phyloP scores from a whole-genome alignment of 2,888 invertebrate genomes.

The Horisme vitalbata region DNA sequence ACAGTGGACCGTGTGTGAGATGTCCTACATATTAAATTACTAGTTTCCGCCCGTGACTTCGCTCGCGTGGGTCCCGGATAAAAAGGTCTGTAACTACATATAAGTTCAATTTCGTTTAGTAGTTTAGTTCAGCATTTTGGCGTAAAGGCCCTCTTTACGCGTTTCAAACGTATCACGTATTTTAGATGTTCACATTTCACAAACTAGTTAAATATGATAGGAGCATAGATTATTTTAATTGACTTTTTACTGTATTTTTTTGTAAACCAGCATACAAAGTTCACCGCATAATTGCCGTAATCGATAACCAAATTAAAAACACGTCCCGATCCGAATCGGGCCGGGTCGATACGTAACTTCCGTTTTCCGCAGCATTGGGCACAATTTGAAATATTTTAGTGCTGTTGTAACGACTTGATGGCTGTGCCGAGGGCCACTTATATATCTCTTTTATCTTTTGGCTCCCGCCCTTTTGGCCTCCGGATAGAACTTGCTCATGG shows the following conservation, averaged over 20 bases:
- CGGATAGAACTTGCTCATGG: slow-evolving; percentile 60
- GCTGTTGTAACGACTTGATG: slow-evolving; percentile 82
- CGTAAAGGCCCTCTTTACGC: too few relatives aligned
- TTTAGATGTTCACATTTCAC: too few relatives aligned
- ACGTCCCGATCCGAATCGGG: slow-evolving; percentile 39
- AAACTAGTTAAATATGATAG: too few relatives aligned
- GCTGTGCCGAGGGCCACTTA: slow-evolving; percentile 80
- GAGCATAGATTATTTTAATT: too few relatives aligned
- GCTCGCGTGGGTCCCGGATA: too few relatives aligned
- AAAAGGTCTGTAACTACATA: too few relatives aligned
- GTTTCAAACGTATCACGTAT: too few relatives aligned
- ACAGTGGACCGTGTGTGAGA: too few relatives aligned
- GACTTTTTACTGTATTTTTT: not conserved
- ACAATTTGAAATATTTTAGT: slow-evolving; percentile 83
- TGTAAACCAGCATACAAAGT: slow-evolving; percentile 1
- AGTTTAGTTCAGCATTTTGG: too few relatives aligned
- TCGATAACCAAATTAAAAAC: slow-evolving; percentile 53
- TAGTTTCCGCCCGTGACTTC: too few relatives aligned
- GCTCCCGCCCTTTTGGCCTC: slow-evolving; percentile 71
- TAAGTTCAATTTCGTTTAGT: too few relatives aligned
- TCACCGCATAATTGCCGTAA: slow-evolving; percentile 37
- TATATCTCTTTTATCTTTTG: slow-evolving; percentile 82
- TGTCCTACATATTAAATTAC: too few relatives aligned
- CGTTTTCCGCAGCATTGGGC: slow-evolving; percentile 82
- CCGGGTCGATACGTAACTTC: slow-evolving; percentile 67